A percentile compares a stretch with the other conserved stretches of the same genome.
Conservation (phyloP, 2,888 invertebrate species). For the Mesoligia furuncula region DNA sequence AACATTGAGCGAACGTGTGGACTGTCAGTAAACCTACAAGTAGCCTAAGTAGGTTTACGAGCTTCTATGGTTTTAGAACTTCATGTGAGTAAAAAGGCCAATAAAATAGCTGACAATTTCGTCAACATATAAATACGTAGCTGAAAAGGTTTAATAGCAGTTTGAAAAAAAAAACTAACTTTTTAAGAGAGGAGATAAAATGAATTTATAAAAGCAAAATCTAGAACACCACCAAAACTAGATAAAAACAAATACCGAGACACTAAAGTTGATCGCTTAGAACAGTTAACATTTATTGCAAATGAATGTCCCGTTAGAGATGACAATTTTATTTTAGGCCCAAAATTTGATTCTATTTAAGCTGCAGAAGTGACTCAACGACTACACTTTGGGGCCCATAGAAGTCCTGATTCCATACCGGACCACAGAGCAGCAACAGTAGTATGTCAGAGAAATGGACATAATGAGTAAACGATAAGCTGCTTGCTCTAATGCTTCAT, state of each 20-base stretch:
- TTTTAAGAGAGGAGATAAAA: neutral
- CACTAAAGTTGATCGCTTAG: constrained; percentile 2
- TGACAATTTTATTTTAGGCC: constrained; percentile 35
- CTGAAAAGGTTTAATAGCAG: neutral
- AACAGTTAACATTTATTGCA: constrained; percentile 55
- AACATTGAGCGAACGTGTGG: constrained; percentile 15
- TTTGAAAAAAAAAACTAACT: neutral
- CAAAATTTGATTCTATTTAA: constrained; percentile 42
- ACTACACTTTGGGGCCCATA: neutral
- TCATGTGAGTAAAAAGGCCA: neutral
- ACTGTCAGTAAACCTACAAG: constrained; percentile 14
- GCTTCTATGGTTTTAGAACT: neutral
- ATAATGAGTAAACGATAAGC: neutral
- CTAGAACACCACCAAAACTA: constrained; percentile 31
- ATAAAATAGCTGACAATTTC: neutral
- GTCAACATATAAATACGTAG: neutral
- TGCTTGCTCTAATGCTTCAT: neutral
- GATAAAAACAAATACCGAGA: constrained; percentile 25
- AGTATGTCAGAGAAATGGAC: neutral
- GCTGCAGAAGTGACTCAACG: neutral
- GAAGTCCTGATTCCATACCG: neutral
- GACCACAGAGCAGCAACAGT: neutral
- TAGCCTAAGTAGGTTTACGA: neutral
- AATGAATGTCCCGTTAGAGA: constrained; percentile 44
- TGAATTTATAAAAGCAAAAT: constrained; percentile 9